Conservation (phyloP, 2,888 invertebrate species). For the Latheticus oryzae region DNA sequence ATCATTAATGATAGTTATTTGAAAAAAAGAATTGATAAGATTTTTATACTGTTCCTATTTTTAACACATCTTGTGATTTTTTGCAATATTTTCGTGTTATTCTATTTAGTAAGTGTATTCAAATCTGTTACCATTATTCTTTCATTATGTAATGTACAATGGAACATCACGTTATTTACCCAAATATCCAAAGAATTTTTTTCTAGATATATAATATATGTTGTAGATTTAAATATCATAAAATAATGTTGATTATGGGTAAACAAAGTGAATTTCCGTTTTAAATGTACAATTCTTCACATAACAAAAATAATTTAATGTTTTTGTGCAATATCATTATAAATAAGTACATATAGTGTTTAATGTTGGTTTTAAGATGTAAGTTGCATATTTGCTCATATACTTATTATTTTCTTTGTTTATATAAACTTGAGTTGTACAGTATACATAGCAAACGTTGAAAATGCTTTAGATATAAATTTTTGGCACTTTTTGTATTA, state of each 20-base stretch:
- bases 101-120: slow-evolving; percentile 16
- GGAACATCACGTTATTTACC: slow-evolving; percentile 28
- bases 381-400: slow-evolving; percentile 46
- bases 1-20: slow-evolving; percentile 10
- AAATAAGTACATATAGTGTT: slow-evolving; percentile 47
- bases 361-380: slow-evolving; percentile 49
- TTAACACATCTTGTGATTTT: slow-evolving; percentile 38
- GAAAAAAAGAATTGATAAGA: slow-evolving; percentile 18
- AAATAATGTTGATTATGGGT: slow-evolving; percentile 16
- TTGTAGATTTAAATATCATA: slow-evolving; percentile 31
- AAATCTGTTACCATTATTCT: slow-evolving; percentile 16
- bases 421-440: slow-evolving; percentile 32
- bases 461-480: not conserved
- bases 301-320: slow-evolving; percentile 42
- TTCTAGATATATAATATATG: slow-evolving; percentile 29
- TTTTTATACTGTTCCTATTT: slow-evolving; percentile 41
- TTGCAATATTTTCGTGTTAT: slow-evolving; percentile 36
- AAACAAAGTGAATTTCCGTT: slow-evolving; percentile 32
- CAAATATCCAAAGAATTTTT: slow-evolving; percentile 13
- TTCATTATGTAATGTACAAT: slow-evolving; percentile 26
- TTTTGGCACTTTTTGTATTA: slow-evolving; percentile 23
- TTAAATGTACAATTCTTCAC: slow-evolving; percentile 37
- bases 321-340: slow-evolving; percentile 48
- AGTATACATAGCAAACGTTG: slow-evolving; percentile 27
- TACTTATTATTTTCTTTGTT: slow-evolving; percentile 38